Conservation (phyloP, 2,797 vertebrate genomes). For the Scolopax bukidnonensis region DNA sequence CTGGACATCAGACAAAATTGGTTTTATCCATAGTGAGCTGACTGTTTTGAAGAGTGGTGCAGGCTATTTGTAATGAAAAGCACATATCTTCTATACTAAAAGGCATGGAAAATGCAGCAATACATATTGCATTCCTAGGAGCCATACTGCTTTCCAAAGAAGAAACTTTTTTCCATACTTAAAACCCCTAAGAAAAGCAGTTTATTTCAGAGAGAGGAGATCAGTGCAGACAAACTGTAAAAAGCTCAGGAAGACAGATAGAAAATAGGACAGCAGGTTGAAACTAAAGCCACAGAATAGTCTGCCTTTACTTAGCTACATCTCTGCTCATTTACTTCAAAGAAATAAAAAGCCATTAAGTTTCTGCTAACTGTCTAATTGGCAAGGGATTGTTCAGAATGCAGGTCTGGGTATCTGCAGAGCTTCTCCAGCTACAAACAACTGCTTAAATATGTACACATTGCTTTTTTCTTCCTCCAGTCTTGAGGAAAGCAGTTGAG, state of each 20-base stretch:
- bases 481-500: background rate
- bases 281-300: background rate
- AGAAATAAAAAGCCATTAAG: background rate
- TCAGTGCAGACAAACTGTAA: background rate
- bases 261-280: background rate
- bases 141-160: background rate
- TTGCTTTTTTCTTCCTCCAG: background rate
- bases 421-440: slow-evolving; percentile 6
- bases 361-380: background rate
- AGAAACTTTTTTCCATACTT: background rate
- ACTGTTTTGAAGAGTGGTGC: background rate
- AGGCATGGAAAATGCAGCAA: background rate
- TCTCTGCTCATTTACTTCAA: background rate
- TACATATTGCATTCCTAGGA: background rate
- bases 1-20: background rate
- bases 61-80: background rate
- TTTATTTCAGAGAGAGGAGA: background rate
- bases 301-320: background rate
- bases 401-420: slow-evolving; percentile 10
- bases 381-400: slow-evolving; percentile 10
- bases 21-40: background rate
- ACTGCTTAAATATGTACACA: background rate
- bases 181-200: background rate
- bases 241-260: background rate
- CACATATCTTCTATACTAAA: background rate